Percentiles rank a stretch among this genome's conserved stretches.
Evolutionary conservation across 2,113 vertebrate species (phyloP).

Genomic region (Boleophthalmus pectinirostris): DNA sequence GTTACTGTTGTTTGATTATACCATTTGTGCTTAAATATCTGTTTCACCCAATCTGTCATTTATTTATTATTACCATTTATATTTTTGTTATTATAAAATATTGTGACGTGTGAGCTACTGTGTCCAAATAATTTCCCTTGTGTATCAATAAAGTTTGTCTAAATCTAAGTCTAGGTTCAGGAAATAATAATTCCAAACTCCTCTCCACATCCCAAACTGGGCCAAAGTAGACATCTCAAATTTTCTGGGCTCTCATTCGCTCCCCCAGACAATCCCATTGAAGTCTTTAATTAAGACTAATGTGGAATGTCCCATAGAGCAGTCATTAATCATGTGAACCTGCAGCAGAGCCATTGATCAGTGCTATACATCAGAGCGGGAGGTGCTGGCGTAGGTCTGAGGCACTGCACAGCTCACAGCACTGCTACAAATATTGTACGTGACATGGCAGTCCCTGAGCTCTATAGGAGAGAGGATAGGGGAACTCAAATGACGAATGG

Average conservation of each 20-base stretch:
- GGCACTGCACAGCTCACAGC: conserved; percentile 24
- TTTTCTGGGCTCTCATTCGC: not conserved
- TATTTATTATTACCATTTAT: no score
- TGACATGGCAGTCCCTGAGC: conserved; percentile 21
- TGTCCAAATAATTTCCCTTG: no score
- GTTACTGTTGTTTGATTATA: no score
- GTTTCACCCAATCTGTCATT: no score
- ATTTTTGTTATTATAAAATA: no score
- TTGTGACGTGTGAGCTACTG: no score
- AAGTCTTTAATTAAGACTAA: conserved; percentile 73
- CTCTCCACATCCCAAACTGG: not conserved
- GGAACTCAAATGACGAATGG: conserved; percentile 14
- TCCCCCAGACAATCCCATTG: conserved; percentile 47
- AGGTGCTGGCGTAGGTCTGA: conserved; percentile 37
- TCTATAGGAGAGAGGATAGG: conserved; percentile 6
- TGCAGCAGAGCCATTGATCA: conserved; percentile 58
- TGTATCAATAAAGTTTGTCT: no score
- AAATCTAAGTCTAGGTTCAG: not conserved
- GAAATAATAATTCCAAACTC: not conserved
- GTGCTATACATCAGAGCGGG: conserved; percentile 49
- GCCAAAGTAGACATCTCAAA: not conserved
- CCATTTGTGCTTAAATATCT: no score
- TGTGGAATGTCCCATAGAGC: conserved; percentile 53
- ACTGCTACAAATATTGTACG: conserved; percentile 36
- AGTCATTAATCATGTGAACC: conserved; percentile 64